A percentile compares a stretch with the other conserved stretches of the same genome.
phyloP scores from a whole-genome alignment of 1,140 invertebrate genomes.

The Aphis craccivora region DNA sequence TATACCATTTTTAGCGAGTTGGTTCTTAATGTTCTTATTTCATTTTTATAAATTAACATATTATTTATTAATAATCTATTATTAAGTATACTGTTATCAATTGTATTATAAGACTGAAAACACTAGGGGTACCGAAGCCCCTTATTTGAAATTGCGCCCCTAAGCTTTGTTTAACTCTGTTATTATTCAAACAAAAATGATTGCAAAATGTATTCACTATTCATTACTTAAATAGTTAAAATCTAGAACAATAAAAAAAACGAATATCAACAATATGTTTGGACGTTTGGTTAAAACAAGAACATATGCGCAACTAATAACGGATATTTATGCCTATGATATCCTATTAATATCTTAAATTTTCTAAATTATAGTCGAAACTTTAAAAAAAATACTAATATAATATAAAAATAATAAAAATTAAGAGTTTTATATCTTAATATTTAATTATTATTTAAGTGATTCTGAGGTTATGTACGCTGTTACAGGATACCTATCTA shows the following conservation, averaged over 20 bases:
- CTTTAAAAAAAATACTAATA: neutral
- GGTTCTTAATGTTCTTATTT: too few relatives aligned
- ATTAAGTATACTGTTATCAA: neutral
- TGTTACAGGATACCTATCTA: neutral
- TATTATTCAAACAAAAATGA: too few relatives aligned
- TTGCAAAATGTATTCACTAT: too few relatives aligned
- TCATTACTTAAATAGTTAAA: too few relatives aligned
- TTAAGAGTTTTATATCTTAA: neutral
- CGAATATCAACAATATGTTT: too few relatives aligned
- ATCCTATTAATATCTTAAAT: too few relatives aligned
- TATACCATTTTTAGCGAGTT: too few relatives aligned
- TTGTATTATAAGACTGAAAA: neutral
- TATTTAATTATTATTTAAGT: neutral
- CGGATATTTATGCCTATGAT: neutral
- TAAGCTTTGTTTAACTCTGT: neutral
- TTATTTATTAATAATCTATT: neutral
- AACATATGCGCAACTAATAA: neutral
- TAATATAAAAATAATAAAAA: neutral
- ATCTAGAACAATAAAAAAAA: too few relatives aligned
- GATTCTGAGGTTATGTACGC: neutral
- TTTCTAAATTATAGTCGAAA: neutral
- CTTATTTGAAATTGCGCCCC: neutral
- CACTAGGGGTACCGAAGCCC: neutral
- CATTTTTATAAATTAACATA: too few relatives aligned
- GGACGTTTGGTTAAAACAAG: too few relatives aligned